Base-by-base conservation (phyloP, 2,113 vertebrate species). In the Odocoileus virginianus region DNA sequence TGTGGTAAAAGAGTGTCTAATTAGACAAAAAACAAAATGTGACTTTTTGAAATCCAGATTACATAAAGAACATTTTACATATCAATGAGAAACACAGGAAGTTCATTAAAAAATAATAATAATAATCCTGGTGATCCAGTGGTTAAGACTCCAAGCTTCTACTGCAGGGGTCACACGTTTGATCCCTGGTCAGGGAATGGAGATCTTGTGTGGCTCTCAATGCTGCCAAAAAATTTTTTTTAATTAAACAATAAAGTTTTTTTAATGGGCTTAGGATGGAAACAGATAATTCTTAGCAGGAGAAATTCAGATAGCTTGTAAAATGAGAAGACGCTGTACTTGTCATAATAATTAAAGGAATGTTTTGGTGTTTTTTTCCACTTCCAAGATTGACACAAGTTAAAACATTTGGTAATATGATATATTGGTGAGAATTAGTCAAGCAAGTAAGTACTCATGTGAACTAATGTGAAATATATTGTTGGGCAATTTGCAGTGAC, bases 1-100 rank as follows among this genome's bases (percentile, higher is more conserved):
- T 57, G 9, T 92, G 64, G 19, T 96, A 87, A 61, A 94, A 85
- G 64, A 64, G 11, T 61, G 11, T 95, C 47, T 95, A 82, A 85
- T 50, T 60, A 28, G 13, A 58, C 5, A 23, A 60, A 30, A 82
- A 96, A 94, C 33, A n/a, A 36, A 83, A 60, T 0, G 67, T 33
- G 47, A 33, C 45, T 88, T 85, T 84, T 89, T n/a, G 6, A 90
- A 96, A 76, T 87, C 27, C 13, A 71, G 27, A 7, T 67, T 82
- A 82, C 6, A 4, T 57, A 67, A 91, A 86, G 12, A 91, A 81
- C 7, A 82, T 71, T 91, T 93, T 96, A 60, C 1, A 28, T 89
- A 36, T 54, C 25, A 21, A 1, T 95, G 33, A 95, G 45, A 55
- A 45, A 67, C 76, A 86, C 91, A 55, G 16, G 43, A 8, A 61